Conservation (phyloP, 1,140 invertebrate genomes). For the Chionoecetes opilio region DNA sequence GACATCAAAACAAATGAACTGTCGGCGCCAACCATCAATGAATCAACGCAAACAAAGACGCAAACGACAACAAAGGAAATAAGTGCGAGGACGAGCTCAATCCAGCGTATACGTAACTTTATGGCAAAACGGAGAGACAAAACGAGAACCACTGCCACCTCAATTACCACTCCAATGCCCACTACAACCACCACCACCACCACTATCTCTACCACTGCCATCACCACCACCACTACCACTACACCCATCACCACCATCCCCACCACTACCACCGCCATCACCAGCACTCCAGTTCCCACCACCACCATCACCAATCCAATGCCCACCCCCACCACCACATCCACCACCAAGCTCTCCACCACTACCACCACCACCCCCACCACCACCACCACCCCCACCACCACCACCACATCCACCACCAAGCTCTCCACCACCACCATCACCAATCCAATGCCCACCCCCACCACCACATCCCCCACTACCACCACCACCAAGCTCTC, state of each 20-base stretch:
- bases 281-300: background rate
- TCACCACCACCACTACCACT: no score
- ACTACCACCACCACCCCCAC: no score
- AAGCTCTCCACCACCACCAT: background rate
- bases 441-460: no score
- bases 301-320: background rate
- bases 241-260: background rate
- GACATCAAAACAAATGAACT: background rate
- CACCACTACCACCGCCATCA: background rate
- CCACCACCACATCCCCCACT: background rate
- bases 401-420: background rate
- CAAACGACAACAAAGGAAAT: background rate
- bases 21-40: background rate
- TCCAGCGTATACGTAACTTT: constrained; percentile 57
- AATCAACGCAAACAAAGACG: background rate
- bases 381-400: background rate
- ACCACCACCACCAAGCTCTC: background rate
- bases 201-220: background rate
- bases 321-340: background rate
- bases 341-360: background rate
- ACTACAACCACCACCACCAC: background rate
- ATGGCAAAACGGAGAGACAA: constrained; percentile 48
- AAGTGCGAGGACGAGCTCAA: constrained; percentile 43
- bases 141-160: background rate
- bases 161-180: no score